Base-by-base conservation (phyloP, 2,113 vertebrate species). In the Takifugu flavidus region DNA sequence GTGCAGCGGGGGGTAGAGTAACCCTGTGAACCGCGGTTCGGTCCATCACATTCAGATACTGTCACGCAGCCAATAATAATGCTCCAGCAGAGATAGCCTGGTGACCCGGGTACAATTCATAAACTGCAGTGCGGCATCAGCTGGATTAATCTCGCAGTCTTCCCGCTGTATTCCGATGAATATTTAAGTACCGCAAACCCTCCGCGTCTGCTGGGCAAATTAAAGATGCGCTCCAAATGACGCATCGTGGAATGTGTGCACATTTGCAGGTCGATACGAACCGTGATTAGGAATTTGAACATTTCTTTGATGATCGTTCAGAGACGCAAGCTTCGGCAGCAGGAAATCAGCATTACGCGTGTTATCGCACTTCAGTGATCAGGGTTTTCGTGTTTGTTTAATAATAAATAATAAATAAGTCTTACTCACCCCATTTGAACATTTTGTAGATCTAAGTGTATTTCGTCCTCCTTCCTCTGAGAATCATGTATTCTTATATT, bases 111-210 rank as follows among this genome's bases (percentile, higher is more conserved):
- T 59, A 77, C 86, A 79, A 86, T 69, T 85, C 77, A 86, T 86
- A 85, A 87, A 85, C 89, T 91, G 89, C 90, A 91, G 74, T 91
- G 90, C 90, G 89, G 88, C 89, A 91, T 86, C 70, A 75, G 74
- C 69, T 78, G 59, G 69, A 79, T 80, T 85, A 88, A 82, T 82
- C 84, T 84, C 86, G 70, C 82, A 83, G 68, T 65, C 61, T 54
- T 72, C 59, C 70, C 72, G 63, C 39, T 62, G 70, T 73, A 63
- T 85, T 77, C 57, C 67, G 70, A 82, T 83, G 65, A 78, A 89
- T 82, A 83, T 83, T 81, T 83, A 26, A 83, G 74, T 43, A 53
- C 20, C 78, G 53, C 14, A 79, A 69, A 75, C 53, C 73, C 65
- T 47, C 59, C 5, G 77, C 60, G 71, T 57, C 47, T 43, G 47